Base-by-base conservation (phyloP, 37 sponge, comb jelly and placozoan genomes). In the Halisarca cf. caerulea region DNA sequence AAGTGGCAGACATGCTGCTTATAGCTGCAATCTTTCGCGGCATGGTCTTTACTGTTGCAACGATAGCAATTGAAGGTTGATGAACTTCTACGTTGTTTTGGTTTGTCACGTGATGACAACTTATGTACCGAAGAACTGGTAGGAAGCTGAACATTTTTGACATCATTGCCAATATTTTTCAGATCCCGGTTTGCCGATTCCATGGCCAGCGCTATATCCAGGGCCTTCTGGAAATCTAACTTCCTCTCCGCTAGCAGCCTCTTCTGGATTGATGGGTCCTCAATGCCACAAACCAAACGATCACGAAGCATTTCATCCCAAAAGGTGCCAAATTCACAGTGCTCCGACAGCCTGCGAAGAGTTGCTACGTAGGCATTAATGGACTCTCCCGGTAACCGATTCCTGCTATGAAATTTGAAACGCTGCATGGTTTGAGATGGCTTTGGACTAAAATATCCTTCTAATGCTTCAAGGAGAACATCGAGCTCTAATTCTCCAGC, bases 271-370 rank as follows among this genome's bases (percentile, higher is more conserved):
- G 64, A 41, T 59, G 66, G 75, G 64, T 58, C n/a, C 0, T 61
- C 36, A 35, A 87, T 9, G 4, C 88, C 83, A 41, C 88, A 87
- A 0, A 87, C 88, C 0, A 87, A 80, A 0, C 81, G 39, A 69
- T 86, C 87, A 21, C 81, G 74, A 5, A 87, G 78, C 18, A 69
- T 38, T 14, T 82, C 83, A 0, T 81, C 54, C 21, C 81, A 74
- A 54, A 1, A 0, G 25, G 17, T 60, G 2, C 51, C 64, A 27
- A 87, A 87, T 4, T 58, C 5, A 35, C 81, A 71, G 41, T 71
- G 43, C 2, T 7, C 54, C 5, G 78, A 38, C 40, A 71, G 18
- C 72, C 72, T 32, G 37, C 37, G 37, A 33, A 71, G 41, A 4
- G 0, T 45, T 9, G 82, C 87, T 7, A 41, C 59, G 60, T 72